These are phyloP conservation scores for Sternarchorhynchus goeldii DNA, from an alignment of 2,797 vertebrate genomes.

Conservation along the genomic window DNA sequence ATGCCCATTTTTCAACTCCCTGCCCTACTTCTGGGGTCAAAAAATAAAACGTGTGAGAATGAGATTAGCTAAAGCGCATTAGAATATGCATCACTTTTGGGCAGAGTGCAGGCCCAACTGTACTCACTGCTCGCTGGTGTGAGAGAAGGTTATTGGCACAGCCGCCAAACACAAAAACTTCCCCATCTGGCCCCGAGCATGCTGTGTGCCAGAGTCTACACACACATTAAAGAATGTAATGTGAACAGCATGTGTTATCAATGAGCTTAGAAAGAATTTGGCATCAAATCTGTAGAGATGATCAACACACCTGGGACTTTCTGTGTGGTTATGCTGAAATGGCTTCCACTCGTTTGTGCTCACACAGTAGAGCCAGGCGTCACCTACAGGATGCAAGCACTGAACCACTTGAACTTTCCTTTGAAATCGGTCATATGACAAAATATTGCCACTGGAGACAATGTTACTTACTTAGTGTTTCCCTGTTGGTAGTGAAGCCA, in stretches of 20 bases:
- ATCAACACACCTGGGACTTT: slow-evolving; percentile 78
- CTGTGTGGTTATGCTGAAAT: slow-evolving; percentile 84
- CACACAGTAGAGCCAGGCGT: slow-evolving; percentile 93
- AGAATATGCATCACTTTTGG: not conserved
- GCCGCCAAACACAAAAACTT: slow-evolving; percentile 95
- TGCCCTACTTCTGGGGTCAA: too few species aligned
- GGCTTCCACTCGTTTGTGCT: slow-evolving; percentile 90
- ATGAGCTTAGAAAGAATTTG: not conserved
- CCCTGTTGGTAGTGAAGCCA: slow-evolving; percentile 94
- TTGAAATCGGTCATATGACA: not conserved
- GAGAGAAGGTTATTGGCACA: slow-evolving; percentile 95
- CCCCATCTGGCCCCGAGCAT: slow-evolving; percentile 89
- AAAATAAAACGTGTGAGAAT: too few species aligned
- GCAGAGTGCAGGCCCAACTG: not conserved
- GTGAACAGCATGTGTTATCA: not conserved
- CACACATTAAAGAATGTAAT: not conserved
- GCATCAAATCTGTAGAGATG: slow-evolving; percentile 18
- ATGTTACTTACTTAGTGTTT: slow-evolving; percentile 87
- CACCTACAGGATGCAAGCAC: slow-evolving; percentile 73
- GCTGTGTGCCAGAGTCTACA: slow-evolving; percentile 94
- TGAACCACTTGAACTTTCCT: not conserved
- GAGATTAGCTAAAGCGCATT: too few species aligned
- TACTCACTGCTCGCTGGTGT: slow-evolving; percentile 89
- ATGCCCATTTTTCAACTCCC: too few species aligned
- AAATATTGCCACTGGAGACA: not conserved